A percentile compares a stretch with the other conserved stretches of the same genome.
Conservation (phyloP, 2,797 vertebrate genomes). For the Pangasius djambal region DNA sequence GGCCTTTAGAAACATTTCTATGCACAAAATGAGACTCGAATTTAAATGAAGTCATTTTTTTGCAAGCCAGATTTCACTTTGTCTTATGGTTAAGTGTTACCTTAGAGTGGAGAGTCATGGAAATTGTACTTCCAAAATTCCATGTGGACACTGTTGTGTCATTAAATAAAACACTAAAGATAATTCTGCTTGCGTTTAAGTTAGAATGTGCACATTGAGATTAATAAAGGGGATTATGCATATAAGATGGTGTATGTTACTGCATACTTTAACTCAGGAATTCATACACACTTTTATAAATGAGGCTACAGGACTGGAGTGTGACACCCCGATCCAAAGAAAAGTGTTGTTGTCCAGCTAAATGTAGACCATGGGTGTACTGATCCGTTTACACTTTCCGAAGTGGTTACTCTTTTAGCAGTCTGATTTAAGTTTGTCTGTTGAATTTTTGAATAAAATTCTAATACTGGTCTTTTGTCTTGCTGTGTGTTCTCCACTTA, state of each 20-base stretch:
- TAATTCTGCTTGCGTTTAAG: not conserved
- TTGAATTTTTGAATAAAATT: not conserved
- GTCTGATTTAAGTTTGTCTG: not conserved
- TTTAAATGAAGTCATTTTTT: not conserved
- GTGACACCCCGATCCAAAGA: not conserved
- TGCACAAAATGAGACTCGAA: not conserved
- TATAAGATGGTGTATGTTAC: not conserved
- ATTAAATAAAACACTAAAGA: not conserved
- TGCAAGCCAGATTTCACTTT: not conserved
- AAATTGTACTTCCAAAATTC: not conserved
- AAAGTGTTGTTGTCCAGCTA: not conserved
- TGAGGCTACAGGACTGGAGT: not conserved
- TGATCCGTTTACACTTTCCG: not conserved
- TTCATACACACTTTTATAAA: not conserved
- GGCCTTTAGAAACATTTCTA: not conserved
- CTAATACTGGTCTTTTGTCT: not conserved
- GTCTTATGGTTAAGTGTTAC: not conserved
- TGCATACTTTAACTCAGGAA: not conserved
- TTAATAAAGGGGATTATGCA: not conserved
- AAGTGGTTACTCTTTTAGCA: not conserved
- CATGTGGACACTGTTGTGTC: not conserved
- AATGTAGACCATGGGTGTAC: too few species aligned
- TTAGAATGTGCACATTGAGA: not conserved
- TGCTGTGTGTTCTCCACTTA: conserved; percentile 59
- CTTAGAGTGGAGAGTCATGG: not conserved